A percentile compares a stretch with the other conserved stretches of the same genome.
Conservation (phyloP, 2,797 vertebrate genomes). For the Macropus fuliginosus region DNA sequence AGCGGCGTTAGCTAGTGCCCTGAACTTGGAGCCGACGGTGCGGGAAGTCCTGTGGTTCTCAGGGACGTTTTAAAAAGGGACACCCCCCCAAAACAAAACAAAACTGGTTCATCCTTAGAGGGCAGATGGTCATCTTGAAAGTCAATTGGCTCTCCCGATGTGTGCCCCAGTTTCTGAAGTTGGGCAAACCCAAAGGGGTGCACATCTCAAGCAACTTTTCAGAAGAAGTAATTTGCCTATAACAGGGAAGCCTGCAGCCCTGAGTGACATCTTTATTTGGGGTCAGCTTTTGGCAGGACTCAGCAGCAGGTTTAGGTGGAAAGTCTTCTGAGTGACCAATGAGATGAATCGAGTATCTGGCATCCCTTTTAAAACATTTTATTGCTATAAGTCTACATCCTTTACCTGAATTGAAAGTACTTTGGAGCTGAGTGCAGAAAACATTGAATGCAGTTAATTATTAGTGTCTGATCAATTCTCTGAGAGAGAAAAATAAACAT, state of each 20-base stretch:
- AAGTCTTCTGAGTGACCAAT: conserved; percentile 68
- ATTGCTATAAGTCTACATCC: conserved; percentile 54
- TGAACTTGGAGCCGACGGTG: conserved; percentile 20
- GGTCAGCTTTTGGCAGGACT: neutral
- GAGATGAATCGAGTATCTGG: conserved; percentile 51
- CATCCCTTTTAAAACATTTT: conserved; percentile 63
- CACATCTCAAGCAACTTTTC: conserved; percentile 75
- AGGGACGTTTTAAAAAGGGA: conserved; percentile 42
- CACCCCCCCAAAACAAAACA: neutral
- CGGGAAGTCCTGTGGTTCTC: conserved; percentile 54
- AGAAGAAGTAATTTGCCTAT: conserved; percentile 47
- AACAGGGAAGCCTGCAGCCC: neutral
- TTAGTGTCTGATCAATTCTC: conserved; percentile 63
- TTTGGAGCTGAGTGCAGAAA: conserved; percentile 64
- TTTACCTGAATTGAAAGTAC: conserved; percentile 66
- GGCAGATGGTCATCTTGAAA: conserved; percentile 51
- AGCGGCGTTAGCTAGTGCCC: conserved; percentile 63
- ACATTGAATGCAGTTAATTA: conserved; percentile 69
- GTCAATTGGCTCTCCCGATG: conserved; percentile 14
- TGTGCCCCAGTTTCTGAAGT: conserved; percentile 55
- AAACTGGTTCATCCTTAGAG: conserved; percentile 19
- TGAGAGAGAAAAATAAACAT: neutral
- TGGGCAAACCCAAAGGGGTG: conserved; percentile 60
- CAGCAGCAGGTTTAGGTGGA: conserved; percentile 58
- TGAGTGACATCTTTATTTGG: conserved; percentile 53